phyloP scores from a whole-genome alignment of 2,888 invertebrate species.

The Thumatha senex region DNA sequence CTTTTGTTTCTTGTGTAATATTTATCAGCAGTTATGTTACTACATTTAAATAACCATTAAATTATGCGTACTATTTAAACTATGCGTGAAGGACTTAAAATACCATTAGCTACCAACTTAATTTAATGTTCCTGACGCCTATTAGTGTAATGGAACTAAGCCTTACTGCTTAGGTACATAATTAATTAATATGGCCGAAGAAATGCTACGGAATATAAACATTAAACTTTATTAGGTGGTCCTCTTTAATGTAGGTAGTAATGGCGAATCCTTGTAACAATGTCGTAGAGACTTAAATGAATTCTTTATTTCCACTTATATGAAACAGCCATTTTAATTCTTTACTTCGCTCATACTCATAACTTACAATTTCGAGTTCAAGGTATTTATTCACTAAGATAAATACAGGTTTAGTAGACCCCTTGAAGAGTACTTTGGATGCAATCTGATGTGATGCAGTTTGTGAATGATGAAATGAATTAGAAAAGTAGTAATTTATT shows the following conservation, averaged over 20 bases:
- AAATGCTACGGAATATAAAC: conserved; percentile 60
- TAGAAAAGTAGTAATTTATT: too few species aligned
- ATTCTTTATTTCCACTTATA: conserved; percentile 57
- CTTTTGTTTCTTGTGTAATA: too few species aligned
- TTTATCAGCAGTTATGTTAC: too few species aligned
- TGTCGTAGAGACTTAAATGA: conserved; percentile 47
- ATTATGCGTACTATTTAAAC: conserved; percentile 22
- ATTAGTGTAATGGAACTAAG: conserved; percentile 35
- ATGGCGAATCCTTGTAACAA: conserved; percentile 80
- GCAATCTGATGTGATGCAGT: too few species aligned
- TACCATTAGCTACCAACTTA: conserved; percentile 16
- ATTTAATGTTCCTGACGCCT: conserved; percentile 17
- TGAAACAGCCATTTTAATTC: conserved; percentile 56
- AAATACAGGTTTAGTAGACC: not conserved
- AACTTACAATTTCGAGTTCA: conserved; percentile 39
- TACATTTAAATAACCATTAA: not conserved
- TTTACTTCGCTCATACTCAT: conserved; percentile 35
- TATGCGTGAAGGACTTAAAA: conserved; percentile 19
- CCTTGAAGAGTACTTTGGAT: too few species aligned
- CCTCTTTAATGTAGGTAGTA: conserved; percentile 62
- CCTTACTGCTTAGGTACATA: conserved; percentile 22
- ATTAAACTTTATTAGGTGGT: conserved; percentile 72
- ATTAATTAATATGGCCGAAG: conserved; percentile 33
- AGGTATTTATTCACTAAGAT: conserved; percentile 17
- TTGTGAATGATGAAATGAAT: too few species aligned